Percentiles rank a stretch among this genome's conserved stretches.
phyloP scores from a whole-genome alignment of 1,140 invertebrate species.

The Diprion similis region DNA sequence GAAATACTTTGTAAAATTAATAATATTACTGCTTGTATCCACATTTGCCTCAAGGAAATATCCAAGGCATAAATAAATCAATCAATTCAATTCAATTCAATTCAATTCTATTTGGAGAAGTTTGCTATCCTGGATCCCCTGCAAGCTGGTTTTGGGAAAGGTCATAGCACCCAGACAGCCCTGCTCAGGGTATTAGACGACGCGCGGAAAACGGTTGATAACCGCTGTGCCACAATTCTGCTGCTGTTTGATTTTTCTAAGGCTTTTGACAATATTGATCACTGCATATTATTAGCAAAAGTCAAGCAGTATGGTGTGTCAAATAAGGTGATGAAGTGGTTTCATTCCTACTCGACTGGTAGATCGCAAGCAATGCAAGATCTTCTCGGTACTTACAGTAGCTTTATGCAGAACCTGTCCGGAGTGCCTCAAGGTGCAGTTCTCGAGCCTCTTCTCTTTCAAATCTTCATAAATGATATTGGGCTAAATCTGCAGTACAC shows the following conservation, averaged over 20 bases:
- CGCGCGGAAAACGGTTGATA: background rate
- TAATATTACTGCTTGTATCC: too few species aligned
- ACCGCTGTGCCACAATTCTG: background rate
- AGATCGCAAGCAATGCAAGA: conserved; percentile 8
- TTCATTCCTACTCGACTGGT: conserved; percentile 8
- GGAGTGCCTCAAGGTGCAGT: too few species aligned
- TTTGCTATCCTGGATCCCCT: background rate
- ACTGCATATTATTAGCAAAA: conserved; percentile 2
- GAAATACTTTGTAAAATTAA: too few species aligned
- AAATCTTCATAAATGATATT: background rate
- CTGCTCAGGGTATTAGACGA: conserved; percentile 15
- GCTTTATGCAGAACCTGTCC: too few species aligned
- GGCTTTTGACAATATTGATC: conserved; percentile 18
- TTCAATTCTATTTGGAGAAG: too few species aligned
- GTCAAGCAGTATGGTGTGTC: background rate
- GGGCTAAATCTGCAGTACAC: background rate
- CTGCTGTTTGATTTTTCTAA: conserved; percentile 1
- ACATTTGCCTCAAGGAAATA: too few species aligned
- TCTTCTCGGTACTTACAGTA: too few species aligned
- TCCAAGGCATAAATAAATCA: too few species aligned
- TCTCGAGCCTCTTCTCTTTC: background rate
- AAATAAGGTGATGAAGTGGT: background rate
- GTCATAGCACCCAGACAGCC: conserved; percentile 20
- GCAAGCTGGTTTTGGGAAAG: background rate
- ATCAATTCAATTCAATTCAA: too few species aligned